Base-by-base conservation (phyloP, 2,113 vertebrate species). In the Scopus umbretta region DNA sequence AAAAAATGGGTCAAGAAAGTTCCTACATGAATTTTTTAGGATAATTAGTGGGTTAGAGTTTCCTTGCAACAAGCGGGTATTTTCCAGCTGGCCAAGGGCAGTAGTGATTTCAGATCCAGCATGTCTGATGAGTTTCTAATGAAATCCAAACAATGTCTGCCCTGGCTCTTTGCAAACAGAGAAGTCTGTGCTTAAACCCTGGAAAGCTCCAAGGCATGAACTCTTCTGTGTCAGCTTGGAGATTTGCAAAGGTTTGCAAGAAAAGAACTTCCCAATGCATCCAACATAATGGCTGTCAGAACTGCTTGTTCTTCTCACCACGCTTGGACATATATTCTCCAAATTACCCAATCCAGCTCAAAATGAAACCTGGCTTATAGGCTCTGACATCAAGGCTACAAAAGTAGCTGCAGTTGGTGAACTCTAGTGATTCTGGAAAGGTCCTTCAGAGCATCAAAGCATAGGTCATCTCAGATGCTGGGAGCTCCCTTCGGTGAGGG, bases 81-180 rank as follows among this genome's bases (percentile, higher is more conserved):
- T 95, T 97, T 97, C 97, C 96, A 98, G 95, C 95, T 98, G 96
- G 97, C 95, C 90, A 70, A 29, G 86, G 90, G 96, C 79, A 97
- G 93, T 43, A 78, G 50, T 94, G 80, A 93, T 96, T 95, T 96
- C 84, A 96, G 88, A 93, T 97, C 96, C 97, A 98, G 93, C 76
- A 96, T 75, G 94, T 97, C 97, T 97, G 93, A 95, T 97, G 92
- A 97, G 59, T 94, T 97, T 96, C 97, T 98, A 97, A 98, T 96
- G 94, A 98, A 97, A 97, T 97, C 92, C 91, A 98, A 98, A 98
- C 91, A 97, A 96, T 95, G 96, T 96, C 94, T 96, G 36, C 52
- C 80, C 86, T 95, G 90, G 86, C 27, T 97, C 68, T 94, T 90
- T 94, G 38, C 65, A 89, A 97, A 91, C 7, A 94, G 81, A 95